Evolutionary conservation across 2,797 vertebrate genomes (phyloP).

Genomic region (Acestrorhynchus altus): DNA sequence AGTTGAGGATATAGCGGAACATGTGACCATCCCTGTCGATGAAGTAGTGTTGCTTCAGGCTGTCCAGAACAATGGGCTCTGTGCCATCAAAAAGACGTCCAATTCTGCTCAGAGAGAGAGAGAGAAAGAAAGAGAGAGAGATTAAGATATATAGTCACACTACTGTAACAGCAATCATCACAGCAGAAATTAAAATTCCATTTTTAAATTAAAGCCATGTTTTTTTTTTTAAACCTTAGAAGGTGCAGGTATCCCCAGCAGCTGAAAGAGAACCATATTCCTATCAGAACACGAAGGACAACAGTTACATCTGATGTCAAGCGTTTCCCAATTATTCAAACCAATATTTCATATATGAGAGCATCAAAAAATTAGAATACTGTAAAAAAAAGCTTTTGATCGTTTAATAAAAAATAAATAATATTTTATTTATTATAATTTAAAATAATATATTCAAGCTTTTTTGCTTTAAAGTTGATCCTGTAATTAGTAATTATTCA

Average conservation of each 20-base stretch:
- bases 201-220: neutral
- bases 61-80: conserved; percentile 96
- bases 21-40: conserved; percentile 97
- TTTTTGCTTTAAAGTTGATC: no score
- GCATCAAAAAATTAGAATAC: no score
- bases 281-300: no score
- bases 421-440: no score
- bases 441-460: no score
- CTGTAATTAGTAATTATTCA: no score
- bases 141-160: neutral
- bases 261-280: no score
- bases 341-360: no score
- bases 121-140: conserved; percentile 41
- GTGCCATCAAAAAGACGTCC: conserved; percentile 94
- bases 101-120: conserved; percentile 79
- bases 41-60: conserved; percentile 98
- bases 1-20: conserved; percentile 98
- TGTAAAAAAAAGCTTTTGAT: no score
- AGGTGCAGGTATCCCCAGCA: neutral
- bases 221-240: neutral
- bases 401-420: no score
- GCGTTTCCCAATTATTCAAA: no score
- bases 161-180: neutral
- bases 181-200: conserved; percentile 8
- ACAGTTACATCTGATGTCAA: no score